A percentile compares a stretch with the other conserved stretches of the same genome.
Evolutionary conservation across 2,113 vertebrate species (phyloP).

Genomic region (Caracal caracal): DNA sequence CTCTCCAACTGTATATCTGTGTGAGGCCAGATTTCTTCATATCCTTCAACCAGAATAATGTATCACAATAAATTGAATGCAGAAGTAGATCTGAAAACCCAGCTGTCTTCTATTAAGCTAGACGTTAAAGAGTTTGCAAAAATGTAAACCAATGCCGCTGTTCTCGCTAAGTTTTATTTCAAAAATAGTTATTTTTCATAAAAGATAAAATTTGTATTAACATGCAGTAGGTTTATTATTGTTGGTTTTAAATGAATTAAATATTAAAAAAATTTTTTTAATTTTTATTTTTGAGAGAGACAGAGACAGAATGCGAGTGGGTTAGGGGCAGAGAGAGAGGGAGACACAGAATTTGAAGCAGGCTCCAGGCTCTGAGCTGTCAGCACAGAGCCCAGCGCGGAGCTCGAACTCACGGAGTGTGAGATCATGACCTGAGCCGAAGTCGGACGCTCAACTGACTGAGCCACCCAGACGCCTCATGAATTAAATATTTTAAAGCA

Average conservation of each 20-base stretch:
- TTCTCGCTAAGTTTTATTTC: conserved; percentile 26
- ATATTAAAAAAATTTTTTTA: neutral
- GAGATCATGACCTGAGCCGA: too few species aligned
- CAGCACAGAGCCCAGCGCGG: too few species aligned
- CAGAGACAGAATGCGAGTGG: too few species aligned
- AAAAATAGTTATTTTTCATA: conserved; percentile 39
- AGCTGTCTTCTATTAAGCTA: conserved; percentile 63
- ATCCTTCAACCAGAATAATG: conserved; percentile 59
- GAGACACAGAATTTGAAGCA: too few species aligned
- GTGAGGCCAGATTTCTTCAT: conserved; percentile 52
- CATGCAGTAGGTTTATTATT: neutral
- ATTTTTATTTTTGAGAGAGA: neutral
- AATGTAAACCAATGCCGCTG: neutral
- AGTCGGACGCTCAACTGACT: too few species aligned
- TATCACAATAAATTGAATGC: conserved; percentile 59
- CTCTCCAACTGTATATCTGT: neutral
- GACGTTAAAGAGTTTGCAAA: conserved; percentile 57
- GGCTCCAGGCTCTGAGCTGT: too few species aligned
- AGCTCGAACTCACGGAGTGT: too few species aligned
- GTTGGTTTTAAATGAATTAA: conserved; percentile 36
- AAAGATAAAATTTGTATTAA: conserved; percentile 33
- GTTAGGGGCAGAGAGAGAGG: too few species aligned
- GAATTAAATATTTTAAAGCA: neutral
- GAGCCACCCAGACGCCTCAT: too few species aligned
- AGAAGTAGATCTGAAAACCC: conserved; percentile 48